Percentiles rank a stretch among this genome's conserved stretches.
Evolutionary conservation across 2,113 vertebrate genomes (phyloP).

Genomic region (Bos taurus): DNA sequence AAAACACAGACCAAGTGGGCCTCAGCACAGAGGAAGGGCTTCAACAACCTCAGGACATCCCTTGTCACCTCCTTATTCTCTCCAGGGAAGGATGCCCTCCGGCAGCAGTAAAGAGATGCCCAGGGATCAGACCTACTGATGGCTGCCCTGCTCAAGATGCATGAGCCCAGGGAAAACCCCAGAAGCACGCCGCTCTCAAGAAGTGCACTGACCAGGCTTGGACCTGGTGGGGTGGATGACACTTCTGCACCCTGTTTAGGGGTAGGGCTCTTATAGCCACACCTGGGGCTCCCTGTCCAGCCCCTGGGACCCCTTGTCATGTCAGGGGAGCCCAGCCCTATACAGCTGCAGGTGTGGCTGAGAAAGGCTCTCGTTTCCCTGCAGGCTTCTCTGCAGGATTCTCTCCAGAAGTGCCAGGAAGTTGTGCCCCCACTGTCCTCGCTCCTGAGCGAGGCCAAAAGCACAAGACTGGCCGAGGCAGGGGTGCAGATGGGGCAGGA

Average conservation of each 20-base stretch:
- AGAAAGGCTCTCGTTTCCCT: fast-evolving
- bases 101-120: not conserved
- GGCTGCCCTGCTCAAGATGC: not conserved
- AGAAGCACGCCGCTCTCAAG: not conserved
- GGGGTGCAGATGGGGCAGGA: fast-evolving
- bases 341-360: not conserved
- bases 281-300: not conserved
- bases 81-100: not conserved
- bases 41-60: not conserved
- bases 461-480: not conserved
- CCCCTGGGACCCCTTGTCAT: not conserved
- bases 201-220: not conserved
- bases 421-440: fast-evolving
- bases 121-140: fast-evolving
- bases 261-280: fast-evolving
- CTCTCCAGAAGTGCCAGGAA: not conserved
- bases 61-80: not conserved
- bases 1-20: no score
- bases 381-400: not conserved
- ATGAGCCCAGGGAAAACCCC: not conserved
- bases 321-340: not conserved
- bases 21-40: not conserved
- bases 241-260: fast-evolving
- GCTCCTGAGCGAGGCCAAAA: not conserved
- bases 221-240: fast-evolving